Conservation (phyloP, 1,140 invertebrate species). For the Drosophila nasuta region DNA sequence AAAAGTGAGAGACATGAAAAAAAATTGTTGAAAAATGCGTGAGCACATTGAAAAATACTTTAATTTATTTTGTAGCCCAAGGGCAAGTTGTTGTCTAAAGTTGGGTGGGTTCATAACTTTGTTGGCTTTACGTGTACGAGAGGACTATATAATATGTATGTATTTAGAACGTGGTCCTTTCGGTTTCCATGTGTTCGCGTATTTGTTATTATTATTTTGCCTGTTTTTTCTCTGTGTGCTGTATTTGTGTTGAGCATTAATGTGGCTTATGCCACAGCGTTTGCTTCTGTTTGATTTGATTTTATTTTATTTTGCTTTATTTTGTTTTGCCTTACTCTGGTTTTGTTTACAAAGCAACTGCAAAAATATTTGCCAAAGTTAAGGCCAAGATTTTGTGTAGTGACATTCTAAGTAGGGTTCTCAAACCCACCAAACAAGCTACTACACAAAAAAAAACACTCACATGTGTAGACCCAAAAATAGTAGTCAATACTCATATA, state of each 20-base stretch:
- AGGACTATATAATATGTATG: neutral
- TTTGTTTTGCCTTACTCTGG: slow-evolving; percentile 48
- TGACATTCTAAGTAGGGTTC: slow-evolving; percentile 33
- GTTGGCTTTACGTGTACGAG: slow-evolving; percentile 32
- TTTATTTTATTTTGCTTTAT: slow-evolving; percentile 40
- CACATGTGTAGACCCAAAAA: neutral
- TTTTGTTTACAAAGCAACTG: slow-evolving; percentile 51
- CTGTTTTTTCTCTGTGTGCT: slow-evolving; percentile 2
- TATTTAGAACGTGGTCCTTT: slow-evolving; percentile 2
- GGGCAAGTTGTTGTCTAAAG: slow-evolving; percentile 28
- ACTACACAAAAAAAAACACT: neutral
- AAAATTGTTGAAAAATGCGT: slow-evolving; percentile 40
- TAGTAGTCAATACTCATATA: neutral
- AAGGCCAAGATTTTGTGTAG: slow-evolving; percentile 25
- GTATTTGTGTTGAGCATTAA: slow-evolving; percentile 63
- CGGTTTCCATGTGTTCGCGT: slow-evolving; percentile 20
- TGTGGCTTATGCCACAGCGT: slow-evolving; percentile 57
- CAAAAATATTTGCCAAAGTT: slow-evolving; percentile 51
- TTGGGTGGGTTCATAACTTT: slow-evolving; percentile 58
- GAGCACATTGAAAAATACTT: slow-evolving; percentile 64
- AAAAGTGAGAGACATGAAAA: neutral
- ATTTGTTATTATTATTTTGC: slow-evolving; percentile 37
- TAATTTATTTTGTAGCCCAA: slow-evolving; percentile 72
- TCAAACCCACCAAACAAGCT: neutral
- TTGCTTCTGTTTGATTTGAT: slow-evolving; percentile 39